These are phyloP conservation scores for Brachylomia viminalis DNA, from an alignment of 2,888 invertebrate genomes.

Conservation along the genomic window DNA sequence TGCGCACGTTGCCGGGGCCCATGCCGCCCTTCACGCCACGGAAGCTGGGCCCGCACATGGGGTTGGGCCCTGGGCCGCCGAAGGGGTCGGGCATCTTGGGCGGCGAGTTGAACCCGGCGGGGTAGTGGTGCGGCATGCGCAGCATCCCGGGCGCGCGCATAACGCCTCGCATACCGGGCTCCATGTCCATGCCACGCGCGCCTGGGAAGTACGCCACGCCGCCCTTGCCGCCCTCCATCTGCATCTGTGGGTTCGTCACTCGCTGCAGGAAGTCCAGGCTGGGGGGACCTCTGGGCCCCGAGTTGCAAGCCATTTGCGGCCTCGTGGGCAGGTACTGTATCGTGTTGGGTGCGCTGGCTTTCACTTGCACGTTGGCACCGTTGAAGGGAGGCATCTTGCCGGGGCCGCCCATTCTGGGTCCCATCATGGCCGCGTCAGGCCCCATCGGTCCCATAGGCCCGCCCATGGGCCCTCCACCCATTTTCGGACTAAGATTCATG, in stretches of 20 bases:
- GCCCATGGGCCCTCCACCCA: slow-evolving; percentile 90
- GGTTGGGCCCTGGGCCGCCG: slow-evolving; percentile 73
- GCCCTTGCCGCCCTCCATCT: slow-evolving; percentile 91
- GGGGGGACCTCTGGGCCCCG: slow-evolving; percentile 94
- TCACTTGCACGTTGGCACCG: slow-evolving; percentile 96
- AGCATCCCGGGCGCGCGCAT: slow-evolving; percentile 85
- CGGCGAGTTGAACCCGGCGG: slow-evolving; percentile 86
- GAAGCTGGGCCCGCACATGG: slow-evolving; percentile 85
- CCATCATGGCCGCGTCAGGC: slow-evolving; percentile 92
- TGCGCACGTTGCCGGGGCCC: slow-evolving; percentile 80
- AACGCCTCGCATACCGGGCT: slow-evolving; percentile 87
- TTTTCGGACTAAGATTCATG: slow-evolving; percentile 92
- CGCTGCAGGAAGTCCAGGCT: slow-evolving; percentile 97
- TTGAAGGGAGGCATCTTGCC: slow-evolving; percentile 91
- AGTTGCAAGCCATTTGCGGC: slow-evolving; percentile 94
- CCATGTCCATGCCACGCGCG: slow-evolving; percentile 89
- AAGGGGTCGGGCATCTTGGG: slow-evolving; percentile 86
- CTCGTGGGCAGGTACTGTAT: slow-evolving; percentile 99
- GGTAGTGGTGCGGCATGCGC: slow-evolving; percentile 88
- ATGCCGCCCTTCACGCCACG: slow-evolving; percentile 83
- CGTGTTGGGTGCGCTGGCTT: slow-evolving; percentile 99
- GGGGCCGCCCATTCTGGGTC: slow-evolving; percentile 91
- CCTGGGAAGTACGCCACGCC: slow-evolving; percentile 93
- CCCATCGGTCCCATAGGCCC: slow-evolving; percentile 89
- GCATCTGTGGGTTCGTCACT: slow-evolving; percentile 95